A percentile compares a stretch with the other conserved stretches of the same genome.
Evolutionary conservation across 92 coral and sea anemone species (phyloP).

Genomic region (Galaxea fascicularis): DNA sequence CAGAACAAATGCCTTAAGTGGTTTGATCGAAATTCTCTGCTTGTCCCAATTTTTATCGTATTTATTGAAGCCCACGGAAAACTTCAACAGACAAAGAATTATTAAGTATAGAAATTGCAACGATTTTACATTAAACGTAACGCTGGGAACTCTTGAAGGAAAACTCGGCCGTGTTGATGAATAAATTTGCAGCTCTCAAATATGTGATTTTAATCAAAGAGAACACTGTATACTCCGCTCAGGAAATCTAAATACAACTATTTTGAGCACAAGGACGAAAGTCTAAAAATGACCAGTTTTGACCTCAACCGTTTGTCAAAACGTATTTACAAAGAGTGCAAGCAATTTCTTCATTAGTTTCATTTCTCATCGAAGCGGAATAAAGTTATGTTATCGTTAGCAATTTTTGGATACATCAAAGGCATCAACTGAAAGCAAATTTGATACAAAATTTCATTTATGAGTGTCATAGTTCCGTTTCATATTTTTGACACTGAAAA

Average conservation of each 20-base stretch:
- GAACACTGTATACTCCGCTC: too few relatives aligned
- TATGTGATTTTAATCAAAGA: too few relatives aligned
- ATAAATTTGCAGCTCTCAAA: too few relatives aligned
- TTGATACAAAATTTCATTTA: conserved; percentile 13
- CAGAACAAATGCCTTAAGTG: neutral
- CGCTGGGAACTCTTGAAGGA: too few relatives aligned
- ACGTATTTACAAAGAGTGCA: too few relatives aligned
- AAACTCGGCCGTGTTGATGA: too few relatives aligned
- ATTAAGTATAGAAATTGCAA: neutral
- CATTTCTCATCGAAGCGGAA: neutral
- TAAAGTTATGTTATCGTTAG: neutral
- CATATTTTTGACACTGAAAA: neutral
- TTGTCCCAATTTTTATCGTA: neutral
- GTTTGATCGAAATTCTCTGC: neutral
- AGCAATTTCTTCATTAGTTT: too few relatives aligned
- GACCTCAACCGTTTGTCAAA: too few relatives aligned
- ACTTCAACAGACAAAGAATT: neutral
- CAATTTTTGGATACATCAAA: conserved; percentile 7
- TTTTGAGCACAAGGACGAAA: too few relatives aligned
- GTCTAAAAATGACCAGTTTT: too few relatives aligned
- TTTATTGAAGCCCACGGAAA: neutral
- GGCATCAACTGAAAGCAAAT: neutral
- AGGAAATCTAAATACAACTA: too few relatives aligned
- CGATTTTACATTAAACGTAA: neutral
- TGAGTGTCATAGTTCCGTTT: neutral